These are phyloP conservation scores for Mobula hypostoma DNA, from an alignment of 2,113 vertebrate genomes.

Conservation along the genomic window DNA sequence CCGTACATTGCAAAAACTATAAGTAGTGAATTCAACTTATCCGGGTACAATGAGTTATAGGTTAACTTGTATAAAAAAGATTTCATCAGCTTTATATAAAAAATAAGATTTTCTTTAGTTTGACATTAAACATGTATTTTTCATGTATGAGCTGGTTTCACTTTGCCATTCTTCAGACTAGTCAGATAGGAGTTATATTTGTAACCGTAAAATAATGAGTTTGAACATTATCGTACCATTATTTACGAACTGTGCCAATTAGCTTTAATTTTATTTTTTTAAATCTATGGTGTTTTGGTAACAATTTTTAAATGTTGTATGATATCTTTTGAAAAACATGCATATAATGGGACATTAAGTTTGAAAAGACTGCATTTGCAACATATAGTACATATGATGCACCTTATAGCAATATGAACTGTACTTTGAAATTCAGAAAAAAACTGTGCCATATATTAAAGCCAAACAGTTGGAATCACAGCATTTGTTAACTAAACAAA, in stretches of 20 bases:
- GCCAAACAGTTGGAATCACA: neutral
- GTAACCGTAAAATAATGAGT: neutral
- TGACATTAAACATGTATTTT: neutral
- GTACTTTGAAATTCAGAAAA: neutral
- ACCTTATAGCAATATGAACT: neutral
- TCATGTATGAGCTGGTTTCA: neutral
- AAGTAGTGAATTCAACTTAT: neutral
- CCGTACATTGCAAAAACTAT: neutral
- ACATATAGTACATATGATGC: neutral
- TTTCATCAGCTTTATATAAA: neutral
- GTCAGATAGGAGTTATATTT: conserved; percentile 7
- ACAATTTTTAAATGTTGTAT: neutral
- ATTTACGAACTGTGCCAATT: neutral
- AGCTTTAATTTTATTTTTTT: conserved; percentile 2
- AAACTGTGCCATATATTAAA: neutral
- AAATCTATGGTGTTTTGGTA: neutral
- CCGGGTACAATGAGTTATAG: neutral
- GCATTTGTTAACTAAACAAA: conserved; percentile 23
- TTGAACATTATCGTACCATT: neutral
- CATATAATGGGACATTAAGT: neutral
- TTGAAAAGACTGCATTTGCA: neutral
- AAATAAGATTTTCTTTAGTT: neutral
- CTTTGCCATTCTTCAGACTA: neutral
- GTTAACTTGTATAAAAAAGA: neutral
- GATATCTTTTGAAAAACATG: neutral